Evolutionary conservation across 1,140 invertebrate genomes (phyloP).

Genomic region (Lordiphosa collinella): DNA sequence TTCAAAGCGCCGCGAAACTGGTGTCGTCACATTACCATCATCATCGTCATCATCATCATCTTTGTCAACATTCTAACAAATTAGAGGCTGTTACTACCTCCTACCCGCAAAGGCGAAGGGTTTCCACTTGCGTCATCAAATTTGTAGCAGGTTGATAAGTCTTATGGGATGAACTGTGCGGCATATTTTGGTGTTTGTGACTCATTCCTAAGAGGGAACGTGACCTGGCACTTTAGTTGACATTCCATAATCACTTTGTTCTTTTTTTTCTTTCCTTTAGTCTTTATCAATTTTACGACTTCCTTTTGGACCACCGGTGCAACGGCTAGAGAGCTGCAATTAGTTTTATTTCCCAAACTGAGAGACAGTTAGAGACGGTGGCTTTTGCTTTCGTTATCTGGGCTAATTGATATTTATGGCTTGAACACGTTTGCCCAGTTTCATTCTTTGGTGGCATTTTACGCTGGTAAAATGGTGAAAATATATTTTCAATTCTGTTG

Average conservation of each 20-base stretch:
- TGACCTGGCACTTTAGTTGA: conserved; percentile 58
- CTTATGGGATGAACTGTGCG: conserved; percentile 16
- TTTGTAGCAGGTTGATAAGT: conserved; percentile 60
- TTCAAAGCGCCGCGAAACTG: conserved; percentile 54
- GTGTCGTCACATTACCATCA: conserved; percentile 54
- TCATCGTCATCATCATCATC: not conserved
- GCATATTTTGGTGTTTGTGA: conserved; percentile 27
- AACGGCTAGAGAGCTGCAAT: conserved; percentile 56
- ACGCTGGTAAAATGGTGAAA: no score
- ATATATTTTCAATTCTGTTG: no score
- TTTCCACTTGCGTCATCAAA: conserved; percentile 62
- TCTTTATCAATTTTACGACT: conserved; percentile 70
- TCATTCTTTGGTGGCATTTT: no score
- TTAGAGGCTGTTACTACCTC: conserved; percentile 45
- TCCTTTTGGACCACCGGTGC: conserved; percentile 45
- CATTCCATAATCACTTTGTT: conserved; percentile 34
- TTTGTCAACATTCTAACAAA: conserved; percentile 43
- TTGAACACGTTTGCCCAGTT: conserved; percentile 42
- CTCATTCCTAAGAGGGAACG: conserved; percentile 50
- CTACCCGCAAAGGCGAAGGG: conserved; percentile 17
- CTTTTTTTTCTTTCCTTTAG: conserved; percentile 17
- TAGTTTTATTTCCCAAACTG: conserved; percentile 44
- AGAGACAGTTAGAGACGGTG: no score
- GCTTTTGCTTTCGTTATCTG: conserved; percentile 46
- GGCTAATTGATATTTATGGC: conserved; percentile 68